Conservation (phyloP, 1,140 invertebrate genomes). For the Metaphire vulgaris region DNA sequence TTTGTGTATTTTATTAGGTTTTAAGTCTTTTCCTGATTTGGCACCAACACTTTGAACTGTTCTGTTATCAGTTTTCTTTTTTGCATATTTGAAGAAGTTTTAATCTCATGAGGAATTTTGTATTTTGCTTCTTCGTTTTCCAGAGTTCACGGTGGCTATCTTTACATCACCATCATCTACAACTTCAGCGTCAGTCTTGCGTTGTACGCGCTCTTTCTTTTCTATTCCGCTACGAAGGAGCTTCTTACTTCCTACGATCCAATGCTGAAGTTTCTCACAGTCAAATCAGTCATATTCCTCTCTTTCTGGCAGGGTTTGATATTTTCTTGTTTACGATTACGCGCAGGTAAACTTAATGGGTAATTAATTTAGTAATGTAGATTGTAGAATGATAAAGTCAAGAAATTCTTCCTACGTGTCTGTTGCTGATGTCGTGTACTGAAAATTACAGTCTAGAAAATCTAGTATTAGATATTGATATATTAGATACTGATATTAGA, state of each 20-base stretch:
- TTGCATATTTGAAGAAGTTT: no score
- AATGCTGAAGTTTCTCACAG: slow-evolving; percentile 96
- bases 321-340: background rate
- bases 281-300: slow-evolving; percentile 98
- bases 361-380: background rate
- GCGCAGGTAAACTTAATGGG: background rate
- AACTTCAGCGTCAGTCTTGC: slow-evolving; percentile 95
- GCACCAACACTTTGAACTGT: no score
- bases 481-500: background rate
- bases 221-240: slow-evolving; percentile 95
- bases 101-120: no score
- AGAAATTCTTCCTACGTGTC: background rate
- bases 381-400: background rate
- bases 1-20: no score
- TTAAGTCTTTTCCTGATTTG: no score
- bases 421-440: background rate
- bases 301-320: slow-evolving; percentile 98
- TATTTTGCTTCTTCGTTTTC: slow-evolving; percentile 35
- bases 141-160: slow-evolving; percentile 82
- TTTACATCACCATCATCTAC: slow-evolving; percentile 97
- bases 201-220: slow-evolving; percentile 93
- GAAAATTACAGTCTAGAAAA: background rate
- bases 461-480: background rate
- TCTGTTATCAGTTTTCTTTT: no score
- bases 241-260: slow-evolving; percentile 94